A percentile compares a stretch with the other conserved stretches of the same genome.
Conservation (phyloP, 1,140 invertebrate species). For the Anoplolepis gracilipes region DNA sequence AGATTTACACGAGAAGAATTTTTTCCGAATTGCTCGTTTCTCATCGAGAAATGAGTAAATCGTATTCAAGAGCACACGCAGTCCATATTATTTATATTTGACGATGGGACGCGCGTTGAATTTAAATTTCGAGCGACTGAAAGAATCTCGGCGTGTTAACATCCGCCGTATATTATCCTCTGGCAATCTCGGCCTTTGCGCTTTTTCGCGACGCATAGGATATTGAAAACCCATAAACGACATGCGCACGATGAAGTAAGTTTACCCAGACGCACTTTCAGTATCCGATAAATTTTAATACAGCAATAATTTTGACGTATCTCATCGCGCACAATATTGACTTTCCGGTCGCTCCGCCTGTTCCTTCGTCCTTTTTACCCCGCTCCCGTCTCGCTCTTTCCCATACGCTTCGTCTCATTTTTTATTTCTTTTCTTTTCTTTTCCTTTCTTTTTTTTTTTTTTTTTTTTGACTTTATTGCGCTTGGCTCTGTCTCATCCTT, state of each 20-base stretch:
- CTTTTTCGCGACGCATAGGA: conserved; percentile 1
- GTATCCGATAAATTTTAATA: conserved; percentile 55
- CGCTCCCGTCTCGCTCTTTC: conserved; percentile 19
- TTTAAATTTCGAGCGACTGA: background rate
- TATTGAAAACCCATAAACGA: conserved; percentile 69
- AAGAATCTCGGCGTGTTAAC: background rate
- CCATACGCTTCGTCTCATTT: conserved; percentile 5
- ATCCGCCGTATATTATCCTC: background rate
- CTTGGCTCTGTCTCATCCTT: conserved; percentile 18
- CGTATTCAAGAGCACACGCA: background rate
- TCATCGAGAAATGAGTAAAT: background rate
- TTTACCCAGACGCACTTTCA: conserved; percentile 17
- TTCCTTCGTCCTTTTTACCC: background rate
- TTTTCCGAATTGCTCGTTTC: background rate
- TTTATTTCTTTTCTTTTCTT: background rate
- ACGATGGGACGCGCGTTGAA: background rate
- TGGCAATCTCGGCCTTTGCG: background rate
- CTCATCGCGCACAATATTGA: conserved; percentile 51
- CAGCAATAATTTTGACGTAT: conserved; percentile 37
- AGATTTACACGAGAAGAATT: background rate
- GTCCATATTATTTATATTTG: background rate
- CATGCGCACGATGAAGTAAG: conserved; percentile 41
- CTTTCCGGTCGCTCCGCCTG: conserved; percentile 29
- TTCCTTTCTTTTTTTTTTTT: background rate
- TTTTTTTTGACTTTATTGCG: conserved; percentile 10